Evolutionary conservation across 2,113 vertebrate species (phyloP).

Genomic region (Corythoichthys haematopterus): DNA sequence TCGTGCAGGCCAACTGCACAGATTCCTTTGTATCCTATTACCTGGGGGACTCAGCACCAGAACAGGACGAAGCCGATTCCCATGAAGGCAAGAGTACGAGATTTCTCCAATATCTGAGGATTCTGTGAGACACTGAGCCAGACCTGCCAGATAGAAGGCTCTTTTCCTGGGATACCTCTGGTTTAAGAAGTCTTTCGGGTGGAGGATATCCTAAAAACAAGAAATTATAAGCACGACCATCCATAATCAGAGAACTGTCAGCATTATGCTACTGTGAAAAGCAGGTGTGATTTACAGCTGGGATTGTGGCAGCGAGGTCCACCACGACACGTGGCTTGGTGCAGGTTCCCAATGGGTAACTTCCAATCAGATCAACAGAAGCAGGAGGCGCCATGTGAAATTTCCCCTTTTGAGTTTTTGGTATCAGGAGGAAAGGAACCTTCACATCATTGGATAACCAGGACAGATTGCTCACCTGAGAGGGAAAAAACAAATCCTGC

Average conservation of each 20-base stretch:
- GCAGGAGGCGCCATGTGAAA: conserved; percentile 82
- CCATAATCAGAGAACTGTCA: neutral
- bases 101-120: conserved; percentile 77
- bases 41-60: conserved; percentile 82
- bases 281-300: conserved; percentile 71
- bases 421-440: conserved; percentile 83
- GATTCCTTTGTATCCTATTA: conserved; percentile 34
- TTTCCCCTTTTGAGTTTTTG: conserved; percentile 79
- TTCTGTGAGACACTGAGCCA: conserved; percentile 76
- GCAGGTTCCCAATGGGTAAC: conserved; percentile 89
- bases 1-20: neutral
- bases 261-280: neutral
- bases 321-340: conserved; percentile 81
- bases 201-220: conserved; percentile 79
- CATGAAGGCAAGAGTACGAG: conserved; percentile 83
- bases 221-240: no score
- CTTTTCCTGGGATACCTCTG: conserved; percentile 93
- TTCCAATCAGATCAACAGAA: conserved; percentile 83
- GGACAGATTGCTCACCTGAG: conserved; percentile 79
- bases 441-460: conserved; percentile 81
- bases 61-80: conserved; percentile 84
- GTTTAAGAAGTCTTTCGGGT: conserved; percentile 87
- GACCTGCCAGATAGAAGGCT: conserved; percentile 84
- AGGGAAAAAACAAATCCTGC: neutral
- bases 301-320: conserved; percentile 86